These are phyloP conservation scores for Heliconius melpomene DNA, from an alignment of 1,140 invertebrate species.

Conservation along the genomic window DNA sequence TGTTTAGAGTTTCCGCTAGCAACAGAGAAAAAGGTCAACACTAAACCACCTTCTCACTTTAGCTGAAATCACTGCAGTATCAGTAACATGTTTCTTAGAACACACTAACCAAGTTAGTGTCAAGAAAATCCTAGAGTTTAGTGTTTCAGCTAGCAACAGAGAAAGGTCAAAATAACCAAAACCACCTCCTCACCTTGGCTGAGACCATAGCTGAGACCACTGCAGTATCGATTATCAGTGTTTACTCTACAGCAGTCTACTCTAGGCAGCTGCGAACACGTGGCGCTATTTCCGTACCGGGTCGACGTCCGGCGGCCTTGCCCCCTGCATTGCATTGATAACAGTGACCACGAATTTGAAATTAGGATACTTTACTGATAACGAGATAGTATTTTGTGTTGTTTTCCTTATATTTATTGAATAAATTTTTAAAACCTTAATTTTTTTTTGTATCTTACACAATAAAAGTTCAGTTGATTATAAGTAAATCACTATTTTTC, in stretches of 20 bases:
- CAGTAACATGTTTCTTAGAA: background rate
- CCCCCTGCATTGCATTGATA: slow-evolving; percentile 26
- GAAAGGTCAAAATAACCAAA: no score
- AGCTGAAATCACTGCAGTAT: background rate
- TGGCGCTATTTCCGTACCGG: slow-evolving; percentile 52
- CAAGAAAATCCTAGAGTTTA: no score
- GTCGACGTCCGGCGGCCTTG: slow-evolving; percentile 50
- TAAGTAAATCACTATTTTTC: no score
- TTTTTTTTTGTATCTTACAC: no score
- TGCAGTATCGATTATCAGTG: slow-evolving; percentile 14
- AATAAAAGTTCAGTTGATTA: no score
- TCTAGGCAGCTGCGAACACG: slow-evolving; percentile 45
- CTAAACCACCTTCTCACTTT: background rate
- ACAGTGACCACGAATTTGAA: background rate
- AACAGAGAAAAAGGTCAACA: no score
- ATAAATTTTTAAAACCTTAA: no score
- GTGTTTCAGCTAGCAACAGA: no score
- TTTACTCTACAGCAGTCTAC: background rate
- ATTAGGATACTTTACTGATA: no score
- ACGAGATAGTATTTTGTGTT: background rate
- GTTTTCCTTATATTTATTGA: background rate
- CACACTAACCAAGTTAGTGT: no score
- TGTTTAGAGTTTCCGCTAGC: no score
- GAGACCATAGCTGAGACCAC: background rate
- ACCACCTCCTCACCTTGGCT: background rate